Conservation (phyloP, 2,113 vertebrate genomes). For the Colius striatus region DNA sequence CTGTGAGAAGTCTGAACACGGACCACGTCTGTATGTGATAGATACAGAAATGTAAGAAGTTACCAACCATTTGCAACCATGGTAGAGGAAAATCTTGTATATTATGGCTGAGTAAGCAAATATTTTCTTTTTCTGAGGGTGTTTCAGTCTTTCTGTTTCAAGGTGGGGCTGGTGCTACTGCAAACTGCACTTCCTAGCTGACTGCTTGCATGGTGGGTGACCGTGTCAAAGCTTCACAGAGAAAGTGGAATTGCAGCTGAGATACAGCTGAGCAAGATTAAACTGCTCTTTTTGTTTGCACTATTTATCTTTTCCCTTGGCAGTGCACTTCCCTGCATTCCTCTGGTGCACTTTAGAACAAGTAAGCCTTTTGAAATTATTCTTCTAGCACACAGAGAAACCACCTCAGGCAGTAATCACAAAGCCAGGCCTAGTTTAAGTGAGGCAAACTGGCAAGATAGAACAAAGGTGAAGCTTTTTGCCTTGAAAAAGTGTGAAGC, state of each 20-base stretch:
- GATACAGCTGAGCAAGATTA: conserved; percentile 10
- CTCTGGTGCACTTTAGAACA: conserved; percentile 31
- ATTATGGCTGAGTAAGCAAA: neutral
- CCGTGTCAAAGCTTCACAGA: neutral
- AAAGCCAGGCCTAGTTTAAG: conserved; percentile 19
- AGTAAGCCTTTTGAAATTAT: conserved; percentile 10
- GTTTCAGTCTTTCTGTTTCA: neutral
- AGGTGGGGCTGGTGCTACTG: neutral
- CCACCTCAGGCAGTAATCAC: neutral
- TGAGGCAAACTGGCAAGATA: conserved; percentile 6
- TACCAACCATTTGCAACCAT: neutral
- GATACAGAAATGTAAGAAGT: neutral
- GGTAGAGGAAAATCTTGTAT: neutral
- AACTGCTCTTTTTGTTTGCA: conserved; percentile 32
- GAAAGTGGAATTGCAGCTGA: conserved; percentile 28
- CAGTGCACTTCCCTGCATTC: neutral
- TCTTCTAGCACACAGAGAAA: conserved; percentile 14
- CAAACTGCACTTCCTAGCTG: neutral
- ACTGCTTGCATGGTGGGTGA: neutral
- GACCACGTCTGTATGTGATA: neutral
- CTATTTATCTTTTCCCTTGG: conserved; percentile 21
- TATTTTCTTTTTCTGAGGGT: neutral
- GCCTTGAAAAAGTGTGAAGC: conserved; percentile 25
- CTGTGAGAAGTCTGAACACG: neutral
- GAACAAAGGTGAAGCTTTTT: conserved; percentile 47